Evolutionary conservation across 2,797 vertebrate genomes (phyloP), one percentile per base, ranked within the genome.

Genomic region (Columba guinea): DNA sequence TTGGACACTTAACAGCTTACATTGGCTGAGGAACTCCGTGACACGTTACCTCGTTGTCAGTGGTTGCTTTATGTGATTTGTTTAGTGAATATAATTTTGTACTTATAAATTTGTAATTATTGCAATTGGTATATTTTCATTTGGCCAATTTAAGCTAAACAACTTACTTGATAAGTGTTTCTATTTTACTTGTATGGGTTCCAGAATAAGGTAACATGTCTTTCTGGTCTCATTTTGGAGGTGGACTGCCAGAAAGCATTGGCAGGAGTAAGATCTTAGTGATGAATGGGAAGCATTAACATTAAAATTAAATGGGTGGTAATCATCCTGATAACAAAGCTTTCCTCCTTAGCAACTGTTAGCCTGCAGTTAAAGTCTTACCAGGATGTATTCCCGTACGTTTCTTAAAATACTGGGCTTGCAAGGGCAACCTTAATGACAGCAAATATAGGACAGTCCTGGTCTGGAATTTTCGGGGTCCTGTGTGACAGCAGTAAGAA

Each of bases 21-120:
- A 60, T 17, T 35, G 22, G 10, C 23, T 13, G 9, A 49, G 52
- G 74, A 60, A 32, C 56, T 75, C 13, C 7, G 11, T 22, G 26
- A 24, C 7, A 15, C 0, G 0, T 51, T 59, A 24, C 51, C 4
- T 0, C 2, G 2, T 65, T 85, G 39, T 14, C 30, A 56, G 6
- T n/a, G 59, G 5, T 39, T 69, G 59, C 30, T 82, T 65, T 70
- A 26, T 37, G 0, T n/a, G n/a, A 8, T 41, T 34, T 6, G 7
- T 60, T 60, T 55, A n/a, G 34, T 32, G 44, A 18, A 19, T 58
- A 1, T 28, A 18, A 15, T 28, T 82, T 59, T 74, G 13, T 74
- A 32, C 11, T 35, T 71, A 4, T 3, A 48, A 14, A 23, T 22
- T 32, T 71, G 8, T 41, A 4, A 9, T 69, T 7, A 17, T 17